Percentiles rank a stretch among this genome's conserved stretches.
phyloP scores from a whole-genome alignment of 2,113 vertebrate species.

The Corvus cornix region DNA sequence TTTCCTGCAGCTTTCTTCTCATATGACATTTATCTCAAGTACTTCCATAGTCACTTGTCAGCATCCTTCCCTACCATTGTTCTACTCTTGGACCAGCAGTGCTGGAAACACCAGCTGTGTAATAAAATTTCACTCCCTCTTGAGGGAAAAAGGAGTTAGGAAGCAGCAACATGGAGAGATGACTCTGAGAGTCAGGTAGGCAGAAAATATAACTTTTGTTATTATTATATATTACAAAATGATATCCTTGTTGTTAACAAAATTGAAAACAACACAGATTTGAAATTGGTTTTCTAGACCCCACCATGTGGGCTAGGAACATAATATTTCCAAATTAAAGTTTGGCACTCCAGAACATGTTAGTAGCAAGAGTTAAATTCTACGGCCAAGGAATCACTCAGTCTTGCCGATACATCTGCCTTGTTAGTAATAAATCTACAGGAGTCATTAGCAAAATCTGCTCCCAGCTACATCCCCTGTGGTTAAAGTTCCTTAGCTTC shows the following conservation, averaged over 20 bases:
- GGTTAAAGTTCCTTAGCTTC: slow-evolving; percentile 6
- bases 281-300: not conserved
- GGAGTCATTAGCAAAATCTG: slow-evolving; percentile 2
- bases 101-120: not conserved
- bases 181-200: not conserved
- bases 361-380: slow-evolving; percentile 24
- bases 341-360: not conserved
- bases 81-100: not conserved
- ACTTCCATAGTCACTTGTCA: not conserved
- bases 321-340: not conserved
- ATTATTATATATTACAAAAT: not conserved
- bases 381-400: not conserved
- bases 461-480: not conserved
- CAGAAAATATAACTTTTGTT: not conserved
- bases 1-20: not conserved
- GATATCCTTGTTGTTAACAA: not conserved
- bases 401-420: not conserved
- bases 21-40: not conserved
- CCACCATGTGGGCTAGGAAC: not conserved
- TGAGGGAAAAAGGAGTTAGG: not conserved
- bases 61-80: not conserved
- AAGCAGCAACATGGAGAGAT: not conserved
- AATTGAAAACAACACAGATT: not conserved
- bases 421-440: slow-evolving; percentile 28
- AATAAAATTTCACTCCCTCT: not conserved